Base-by-base conservation (phyloP, 2,113 vertebrate genomes). In the Sigmodon hispidus region DNA sequence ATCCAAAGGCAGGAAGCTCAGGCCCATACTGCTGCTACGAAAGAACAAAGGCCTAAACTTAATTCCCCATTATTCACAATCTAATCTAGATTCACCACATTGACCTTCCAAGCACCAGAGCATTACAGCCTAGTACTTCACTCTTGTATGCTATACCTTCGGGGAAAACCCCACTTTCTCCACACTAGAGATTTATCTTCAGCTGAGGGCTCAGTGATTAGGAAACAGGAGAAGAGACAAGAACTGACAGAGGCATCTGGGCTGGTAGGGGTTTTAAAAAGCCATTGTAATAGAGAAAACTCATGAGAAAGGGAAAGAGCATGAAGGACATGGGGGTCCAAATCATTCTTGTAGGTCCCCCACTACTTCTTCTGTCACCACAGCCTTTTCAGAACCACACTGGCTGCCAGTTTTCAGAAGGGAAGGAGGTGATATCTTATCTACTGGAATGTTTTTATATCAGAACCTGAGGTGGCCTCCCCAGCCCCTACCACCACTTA, bases 361-460 rank as follows among this genome's bases (percentile, higher is more conserved):
- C 21, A 83, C 26, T 55, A 26, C 55, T 83, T 50, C 69, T 95
- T 36, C 63, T 52, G 40, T 93, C 79, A 75, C 73, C 69, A 81
- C 7, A 91, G 65, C 50, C 80, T 85, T 75, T 59, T 67, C 65
- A 70, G 86, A 95, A 50, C 50, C 43, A 45, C 45, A 36, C 4
- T 70, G 80, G 69, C 79, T 94, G 93, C 90, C 92, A 59, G 52
- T 93, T 93, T 92, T 76, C 55, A 61, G 31, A 50, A 29, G 31
- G 89, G 36, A 43, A 48, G 63, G 1, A 6, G 36, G 48, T 77
- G 26, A 93, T 91, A n/a, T 65, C 69, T 92, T 83, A 96, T 87
- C 83, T 91, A 87, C 81, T 73, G 26, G 21, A 94, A 34, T 59
- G 13, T 87, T 73, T 89, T 52, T 36, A 72, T 83, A 4, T 52